A percentile compares a stretch with the other conserved stretches of the same genome.
Evolutionary conservation across 1,140 invertebrate species (phyloP).

Genomic region (Diploscapter pachys): DNA sequence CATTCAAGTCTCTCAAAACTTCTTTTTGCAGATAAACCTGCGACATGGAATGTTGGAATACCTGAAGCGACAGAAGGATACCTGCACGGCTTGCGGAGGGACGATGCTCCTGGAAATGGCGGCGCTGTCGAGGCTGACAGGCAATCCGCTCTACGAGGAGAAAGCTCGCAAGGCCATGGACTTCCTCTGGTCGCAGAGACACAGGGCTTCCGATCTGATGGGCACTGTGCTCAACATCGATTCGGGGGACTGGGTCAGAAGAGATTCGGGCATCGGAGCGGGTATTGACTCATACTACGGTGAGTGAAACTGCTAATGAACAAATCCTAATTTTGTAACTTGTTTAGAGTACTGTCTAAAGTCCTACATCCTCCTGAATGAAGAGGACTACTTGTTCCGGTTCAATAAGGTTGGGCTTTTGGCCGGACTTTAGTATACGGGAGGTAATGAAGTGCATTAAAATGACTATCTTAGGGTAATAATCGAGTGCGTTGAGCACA

Average conservation of each 20-base stretch:
- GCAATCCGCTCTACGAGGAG: constrained; percentile 84
- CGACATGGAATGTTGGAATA: constrained; percentile 78
- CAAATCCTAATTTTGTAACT: no score
- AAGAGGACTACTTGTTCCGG: constrained; percentile 80
- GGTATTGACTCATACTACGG: constrained; percentile 97
- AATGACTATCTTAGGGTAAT: no score
- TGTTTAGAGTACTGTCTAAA: constrained; percentile 81
- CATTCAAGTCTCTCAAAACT: background rate
- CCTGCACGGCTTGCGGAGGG: constrained; percentile 95
- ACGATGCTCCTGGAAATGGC: constrained; percentile 97
- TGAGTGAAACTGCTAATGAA: no score
- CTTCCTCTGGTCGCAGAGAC: constrained; percentile 86
- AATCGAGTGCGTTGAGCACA: no score
- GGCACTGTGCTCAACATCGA: constrained; percentile 92
- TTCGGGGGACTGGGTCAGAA: constrained; percentile 89
- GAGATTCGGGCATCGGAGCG: constrained; percentile 94
- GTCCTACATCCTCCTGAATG: constrained; percentile 74
- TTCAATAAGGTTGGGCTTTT: constrained; percentile 72
- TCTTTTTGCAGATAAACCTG: constrained; percentile 75
- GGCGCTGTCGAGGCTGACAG: constrained; percentile 83
- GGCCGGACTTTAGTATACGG: background rate
- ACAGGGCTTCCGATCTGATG: constrained; percentile 83
- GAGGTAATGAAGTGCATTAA: no score
- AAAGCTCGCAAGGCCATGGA: constrained; percentile 93
- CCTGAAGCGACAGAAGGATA: constrained; percentile 75